Conservation (phyloP, 2,113 vertebrate species). For the Triplophysa tibetana region DNA sequence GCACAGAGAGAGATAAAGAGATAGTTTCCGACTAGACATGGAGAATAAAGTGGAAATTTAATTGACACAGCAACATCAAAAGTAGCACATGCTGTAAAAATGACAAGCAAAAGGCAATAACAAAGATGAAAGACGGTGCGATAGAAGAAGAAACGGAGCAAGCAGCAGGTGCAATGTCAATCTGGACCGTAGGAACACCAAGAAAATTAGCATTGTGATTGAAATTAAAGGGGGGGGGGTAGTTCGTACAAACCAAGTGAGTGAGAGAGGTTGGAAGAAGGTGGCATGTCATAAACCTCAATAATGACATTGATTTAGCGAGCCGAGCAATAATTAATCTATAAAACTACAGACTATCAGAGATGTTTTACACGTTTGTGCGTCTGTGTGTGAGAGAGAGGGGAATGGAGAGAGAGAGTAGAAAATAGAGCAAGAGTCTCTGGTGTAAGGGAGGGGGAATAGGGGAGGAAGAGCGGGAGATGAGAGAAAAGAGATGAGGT, state of each 20-base stretch:
- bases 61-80: neutral
- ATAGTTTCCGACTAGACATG: neutral
- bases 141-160: neutral
- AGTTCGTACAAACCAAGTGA: neutral
- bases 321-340: slow-evolving; percentile 31
- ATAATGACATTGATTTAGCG: slow-evolving; percentile 28
- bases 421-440: neutral
- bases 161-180: neutral
- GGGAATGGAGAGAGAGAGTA: slow-evolving; percentile 17
- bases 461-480: slow-evolving; percentile 56
- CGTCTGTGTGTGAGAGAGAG: neutral
- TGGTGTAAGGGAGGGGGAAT: neutral
- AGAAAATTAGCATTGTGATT: neutral
- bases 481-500: neutral
- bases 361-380: slow-evolving; percentile 35
- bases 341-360: slow-evolving; percentile 24
- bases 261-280: neutral
- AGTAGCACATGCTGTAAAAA: neutral
- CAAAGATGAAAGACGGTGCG: neutral
- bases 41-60: neutral
- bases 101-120: neutral
- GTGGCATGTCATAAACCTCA: slow-evolving; percentile 13
- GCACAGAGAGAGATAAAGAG: neutral
- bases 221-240: neutral
- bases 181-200: neutral